These are phyloP conservation scores for Fukomys damarensis DNA, from an alignment of 2,113 vertebrate species.

Conservation along the genomic window DNA sequence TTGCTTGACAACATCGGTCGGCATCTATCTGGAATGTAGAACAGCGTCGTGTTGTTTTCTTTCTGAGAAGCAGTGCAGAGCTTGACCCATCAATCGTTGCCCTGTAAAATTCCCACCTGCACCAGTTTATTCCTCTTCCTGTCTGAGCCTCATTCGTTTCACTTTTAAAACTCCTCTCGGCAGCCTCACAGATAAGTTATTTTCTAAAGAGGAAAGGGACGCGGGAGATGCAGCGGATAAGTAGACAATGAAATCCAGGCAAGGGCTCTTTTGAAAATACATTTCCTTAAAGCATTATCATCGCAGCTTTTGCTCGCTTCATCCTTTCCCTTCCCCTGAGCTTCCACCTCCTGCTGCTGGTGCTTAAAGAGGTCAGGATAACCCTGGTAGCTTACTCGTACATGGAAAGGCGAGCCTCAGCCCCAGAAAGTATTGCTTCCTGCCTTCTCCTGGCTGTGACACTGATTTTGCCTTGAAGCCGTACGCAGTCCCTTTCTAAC, in stretches of 20 bases:
- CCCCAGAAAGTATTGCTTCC: slow-evolving; percentile 55
- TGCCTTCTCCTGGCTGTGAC: slow-evolving; percentile 54
- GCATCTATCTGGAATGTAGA: too few relatives aligned
- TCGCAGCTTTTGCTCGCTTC: slow-evolving; percentile 55
- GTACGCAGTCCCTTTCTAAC: neutral
- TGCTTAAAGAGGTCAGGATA: slow-evolving; percentile 70
- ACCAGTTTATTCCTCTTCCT: neutral
- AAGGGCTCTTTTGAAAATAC: slow-evolving; percentile 70
- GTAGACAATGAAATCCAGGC: slow-evolving; percentile 69
- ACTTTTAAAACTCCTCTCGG: slow-evolving; percentile 47
- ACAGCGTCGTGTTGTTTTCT: neutral
- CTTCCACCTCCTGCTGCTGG: slow-evolving; percentile 41
- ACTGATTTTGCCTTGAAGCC: slow-evolving; percentile 39
- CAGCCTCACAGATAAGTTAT: slow-evolving; percentile 29
- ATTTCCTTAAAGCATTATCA: slow-evolving; percentile 66
- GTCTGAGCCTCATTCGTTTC: slow-evolving; percentile 32
- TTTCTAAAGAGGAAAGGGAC: neutral
- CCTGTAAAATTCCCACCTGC: neutral
- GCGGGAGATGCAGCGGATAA: slow-evolving; percentile 14
- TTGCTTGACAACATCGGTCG: neutral
- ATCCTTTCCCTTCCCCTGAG: slow-evolving; percentile 65
- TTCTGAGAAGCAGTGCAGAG: slow-evolving; percentile 45
- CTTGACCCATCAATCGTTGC: slow-evolving; percentile 29
- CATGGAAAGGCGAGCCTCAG: neutral
- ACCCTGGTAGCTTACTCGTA: slow-evolving; percentile 51